phyloP scores from a whole-genome alignment of 2,113 vertebrate genomes.

The Limnothrissa miodon region DNA sequence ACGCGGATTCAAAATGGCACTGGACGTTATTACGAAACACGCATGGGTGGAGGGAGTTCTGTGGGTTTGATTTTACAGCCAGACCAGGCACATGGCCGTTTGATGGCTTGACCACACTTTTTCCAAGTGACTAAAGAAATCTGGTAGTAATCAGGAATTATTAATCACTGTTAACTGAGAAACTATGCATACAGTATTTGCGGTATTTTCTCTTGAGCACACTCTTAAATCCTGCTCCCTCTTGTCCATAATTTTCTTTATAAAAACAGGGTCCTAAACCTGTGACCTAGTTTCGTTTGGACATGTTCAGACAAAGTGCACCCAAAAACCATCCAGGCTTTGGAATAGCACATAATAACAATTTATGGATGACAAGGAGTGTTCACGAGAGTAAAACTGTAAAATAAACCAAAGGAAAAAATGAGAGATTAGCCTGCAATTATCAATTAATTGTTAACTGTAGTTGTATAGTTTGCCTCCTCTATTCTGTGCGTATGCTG shows the following conservation, averaged over 20 bases:
- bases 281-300: background rate
- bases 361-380: background rate
- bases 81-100: background rate
- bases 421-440: background rate
- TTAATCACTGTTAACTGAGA: background rate
- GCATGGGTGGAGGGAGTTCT: background rate
- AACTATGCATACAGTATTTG: background rate
- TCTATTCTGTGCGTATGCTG: background rate
- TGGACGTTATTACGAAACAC: conserved; percentile 4
- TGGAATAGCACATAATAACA: background rate
- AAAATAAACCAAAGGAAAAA: background rate
- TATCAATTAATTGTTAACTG: background rate
- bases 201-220: background rate
- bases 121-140: background rate
- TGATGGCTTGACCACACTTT: background rate
- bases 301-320: background rate
- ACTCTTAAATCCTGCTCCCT: background rate
- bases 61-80: background rate
- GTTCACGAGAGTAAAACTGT: background rate
- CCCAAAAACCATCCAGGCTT: background rate
- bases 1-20: background rate
- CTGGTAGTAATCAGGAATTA: background rate
- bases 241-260: background rate
- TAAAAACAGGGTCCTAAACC: background rate
- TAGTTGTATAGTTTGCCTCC: background rate